phyloP scores from a whole-genome alignment of 1,140 invertebrate genomes.

The Oryctes rhinoceros region DNA sequence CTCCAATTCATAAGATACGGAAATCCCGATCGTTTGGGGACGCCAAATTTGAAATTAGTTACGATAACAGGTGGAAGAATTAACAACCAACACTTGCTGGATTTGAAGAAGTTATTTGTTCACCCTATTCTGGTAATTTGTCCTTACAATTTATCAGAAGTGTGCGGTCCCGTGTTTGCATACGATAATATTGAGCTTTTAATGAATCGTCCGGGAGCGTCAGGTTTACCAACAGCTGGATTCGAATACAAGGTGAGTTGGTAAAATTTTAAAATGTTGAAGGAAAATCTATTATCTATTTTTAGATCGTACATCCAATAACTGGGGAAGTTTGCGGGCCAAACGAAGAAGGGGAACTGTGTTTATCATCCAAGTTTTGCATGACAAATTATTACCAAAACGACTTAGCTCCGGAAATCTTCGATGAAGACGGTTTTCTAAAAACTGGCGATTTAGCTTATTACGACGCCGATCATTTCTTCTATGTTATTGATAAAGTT shows the following conservation, averaged over 20 bases:
- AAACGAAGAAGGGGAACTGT: conserved; percentile 49
- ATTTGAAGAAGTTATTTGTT: background rate
- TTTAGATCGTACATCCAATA: conserved; percentile 48
- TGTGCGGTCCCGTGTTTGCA: background rate
- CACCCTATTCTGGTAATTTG: background rate
- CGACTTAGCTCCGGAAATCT: conserved; percentile 65
- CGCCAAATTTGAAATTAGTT: background rate
- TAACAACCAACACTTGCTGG: background rate
- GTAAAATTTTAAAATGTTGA: background rate
- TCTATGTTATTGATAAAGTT: conserved; percentile 73
- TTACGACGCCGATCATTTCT: conserved; percentile 69
- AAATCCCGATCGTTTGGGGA: background rate
- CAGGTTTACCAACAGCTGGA: background rate
- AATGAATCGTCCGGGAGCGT: background rate
- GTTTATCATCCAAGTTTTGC: conserved; percentile 39
- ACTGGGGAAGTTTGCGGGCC: conserved; percentile 45
- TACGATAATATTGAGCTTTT: background rate
- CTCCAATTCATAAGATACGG: background rate
- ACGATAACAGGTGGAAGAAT: background rate
- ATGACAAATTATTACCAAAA: conserved; percentile 46
- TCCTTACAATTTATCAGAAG: background rate
- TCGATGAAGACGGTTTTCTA: conserved; percentile 69
- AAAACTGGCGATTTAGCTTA: conserved; percentile 76
- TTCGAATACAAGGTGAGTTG: background rate
- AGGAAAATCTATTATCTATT: background rate